Conservation (phyloP, 1,140 invertebrate species). For the Plectrocnemia conspersa region DNA sequence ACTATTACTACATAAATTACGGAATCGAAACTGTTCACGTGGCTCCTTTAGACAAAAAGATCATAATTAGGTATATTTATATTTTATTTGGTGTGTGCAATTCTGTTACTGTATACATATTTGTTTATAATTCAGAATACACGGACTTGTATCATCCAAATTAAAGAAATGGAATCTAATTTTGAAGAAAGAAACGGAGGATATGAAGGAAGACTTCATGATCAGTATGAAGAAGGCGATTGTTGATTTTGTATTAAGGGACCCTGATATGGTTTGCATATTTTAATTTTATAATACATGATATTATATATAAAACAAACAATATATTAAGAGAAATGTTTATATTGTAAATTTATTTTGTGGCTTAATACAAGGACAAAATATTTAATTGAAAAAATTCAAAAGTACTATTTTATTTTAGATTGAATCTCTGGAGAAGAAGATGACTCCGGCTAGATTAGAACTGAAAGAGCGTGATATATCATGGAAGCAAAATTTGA, state of each 20-base stretch:
- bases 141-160: constrained; percentile 45
- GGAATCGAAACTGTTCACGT: constrained; percentile 84
- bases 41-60: constrained; percentile 65
- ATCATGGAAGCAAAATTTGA: constrained; percentile 54
- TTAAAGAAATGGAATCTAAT: constrained; percentile 57
- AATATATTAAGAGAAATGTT: no score
- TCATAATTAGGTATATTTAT: constrained; percentile 53
- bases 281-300: constrained; percentile 6
- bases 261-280: constrained; percentile 54
- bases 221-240: constrained; percentile 83
- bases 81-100: no score
- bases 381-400: no score
- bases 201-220: constrained; percentile 74
- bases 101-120: background rate
- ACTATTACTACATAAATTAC: constrained; percentile 86
- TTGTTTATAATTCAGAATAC: constrained; percentile 40
- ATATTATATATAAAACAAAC: no score
- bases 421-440: constrained; percentile 49
- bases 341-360: no score
- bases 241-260: constrained; percentile 81
- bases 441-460: constrained; percentile 49
- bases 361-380: no score
- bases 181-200: constrained; percentile 54
- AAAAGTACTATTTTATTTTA: constrained; percentile 21
- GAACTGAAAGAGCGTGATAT: constrained; percentile 63